Evolutionary conservation across 2,797 vertebrate species (phyloP).

Genomic region (Schizopygopsis malacanthus): DNA sequence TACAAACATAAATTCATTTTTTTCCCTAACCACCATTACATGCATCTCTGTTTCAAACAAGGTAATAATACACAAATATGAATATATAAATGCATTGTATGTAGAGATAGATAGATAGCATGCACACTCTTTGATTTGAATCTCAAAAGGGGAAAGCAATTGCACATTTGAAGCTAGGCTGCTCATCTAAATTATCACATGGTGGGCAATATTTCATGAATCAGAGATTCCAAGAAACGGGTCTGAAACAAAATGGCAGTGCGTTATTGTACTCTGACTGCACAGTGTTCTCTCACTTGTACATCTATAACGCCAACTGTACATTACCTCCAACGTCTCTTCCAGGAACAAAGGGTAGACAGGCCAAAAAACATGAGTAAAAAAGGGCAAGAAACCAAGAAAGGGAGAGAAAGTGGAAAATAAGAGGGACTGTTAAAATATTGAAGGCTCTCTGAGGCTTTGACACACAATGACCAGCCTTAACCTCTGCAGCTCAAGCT

Average conservation of each 20-base stretch:
- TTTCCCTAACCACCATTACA: background rate
- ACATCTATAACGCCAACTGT: conserved; percentile 12
- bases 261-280: conserved; percentile 8
- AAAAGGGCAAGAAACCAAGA: conserved; percentile 46
- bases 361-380: conserved; percentile 41
- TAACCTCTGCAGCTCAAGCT: conserved; percentile 67
- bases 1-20: background rate
- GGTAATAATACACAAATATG: background rate
- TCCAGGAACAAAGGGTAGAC: background rate
- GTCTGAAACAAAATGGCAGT: conserved; percentile 5
- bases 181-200: conserved; percentile 17
- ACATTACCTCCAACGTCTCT: conserved; percentile 21
- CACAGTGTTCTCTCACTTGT: background rate
- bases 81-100: conserved; percentile 5
- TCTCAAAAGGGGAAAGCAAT: conserved; percentile 25
- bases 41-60: background rate
- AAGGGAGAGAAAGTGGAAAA: conserved; percentile 54
- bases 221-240: conserved; percentile 12
- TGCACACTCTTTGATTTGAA: conserved; percentile 30
- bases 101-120: background rate
- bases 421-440: conserved; percentile 66
- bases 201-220: background rate
- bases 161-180: conserved; percentile 9
- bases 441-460: conserved; percentile 70
- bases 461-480: conserved; percentile 68